A percentile compares a stretch with the other conserved stretches of the same genome.
phyloP scores from a whole-genome alignment of 2,888 invertebrate genomes.

The Abscondita cerata region DNA sequence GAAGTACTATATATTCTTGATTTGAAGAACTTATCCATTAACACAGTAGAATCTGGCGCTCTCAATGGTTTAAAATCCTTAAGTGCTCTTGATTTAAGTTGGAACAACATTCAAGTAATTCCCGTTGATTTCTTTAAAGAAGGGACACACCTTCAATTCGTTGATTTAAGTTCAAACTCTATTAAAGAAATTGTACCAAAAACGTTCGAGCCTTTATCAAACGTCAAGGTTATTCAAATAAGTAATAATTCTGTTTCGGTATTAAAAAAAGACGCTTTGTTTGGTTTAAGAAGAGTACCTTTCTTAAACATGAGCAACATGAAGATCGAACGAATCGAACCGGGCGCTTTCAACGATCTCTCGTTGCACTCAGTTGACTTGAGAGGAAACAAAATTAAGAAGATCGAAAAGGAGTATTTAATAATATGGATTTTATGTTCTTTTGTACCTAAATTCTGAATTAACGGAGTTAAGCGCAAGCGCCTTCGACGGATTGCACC shows the following conservation, averaged over 20 bases:
- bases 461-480: constrained; percentile 4
- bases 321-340: constrained; percentile 11
- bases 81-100: constrained; percentile 7
- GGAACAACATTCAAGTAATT: neutral
- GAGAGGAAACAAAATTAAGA: constrained; percentile 5
- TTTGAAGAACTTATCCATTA: neutral
- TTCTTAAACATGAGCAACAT: neutral
- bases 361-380: neutral
- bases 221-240: neutral
- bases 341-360: constrained; percentile 2
- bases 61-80: constrained; percentile 5
- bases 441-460: neutral
- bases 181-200: neutral
- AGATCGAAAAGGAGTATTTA: neutral
- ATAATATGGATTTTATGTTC: neutral
- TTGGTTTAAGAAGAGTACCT: neutral
- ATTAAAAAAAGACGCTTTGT: constrained; percentile 2
- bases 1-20: neutral
- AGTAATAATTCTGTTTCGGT: neutral
- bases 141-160: neutral
- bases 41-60: neutral
- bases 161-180: neutral
- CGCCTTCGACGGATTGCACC: constrained; percentile 8
- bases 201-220: constrained; percentile 7
- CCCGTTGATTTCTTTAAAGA: neutral